Evolutionary conservation across 1,140 invertebrate species (phyloP), one percentile per base, ranked within the genome.

Genomic region (Saccostrea glomerata): DNA sequence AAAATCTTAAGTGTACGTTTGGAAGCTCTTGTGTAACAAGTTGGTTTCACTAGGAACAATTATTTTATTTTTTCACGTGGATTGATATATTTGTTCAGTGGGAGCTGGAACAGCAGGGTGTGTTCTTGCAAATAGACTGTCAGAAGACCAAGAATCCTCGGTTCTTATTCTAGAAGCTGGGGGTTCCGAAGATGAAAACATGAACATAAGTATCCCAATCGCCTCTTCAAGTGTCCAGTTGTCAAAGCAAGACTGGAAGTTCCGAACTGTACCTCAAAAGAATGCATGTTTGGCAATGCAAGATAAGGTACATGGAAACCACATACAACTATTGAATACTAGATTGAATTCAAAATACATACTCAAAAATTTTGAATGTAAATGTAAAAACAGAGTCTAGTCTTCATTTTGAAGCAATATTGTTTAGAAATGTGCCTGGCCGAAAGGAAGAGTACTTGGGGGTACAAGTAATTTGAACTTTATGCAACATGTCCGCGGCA

Each of bases 401-500:
- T 47, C 47, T 47, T 6, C 47, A 47, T 47, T 1, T 47, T 47
- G 47, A 47, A 47, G 2, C 6, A 5, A 25, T 20, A 25, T 30
- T 12, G 20, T 36, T 17, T 60, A 92, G 91, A 90, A 63, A 66
- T 77, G 47, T 13, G 87, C 84, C 56, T 92, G 91, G 92, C 92
- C 92, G 0, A 60, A 92, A 25, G 92, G 92, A 2, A 87, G 87
- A 36, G 91, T 92, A 5, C 87, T 94, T 20, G 98, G 98, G 0
- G 98, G 98, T 0, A 98, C 97, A 0, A 98, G 97, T 6, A 97
- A 98, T 0, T 95, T 99, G 0, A 99, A 99, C 94, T 99, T 98
- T 93, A 99, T 99, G 98, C 95, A 99, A 0, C 99, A 99, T 92
- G 95, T 99, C 0, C 96, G 98, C 23, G 98, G 98, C 0, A 99